Evolutionary conservation across 30 jellyfish, hydroid and myxozoan genomes (phyloP).

Genomic region (Hydractinia echinata): DNA sequence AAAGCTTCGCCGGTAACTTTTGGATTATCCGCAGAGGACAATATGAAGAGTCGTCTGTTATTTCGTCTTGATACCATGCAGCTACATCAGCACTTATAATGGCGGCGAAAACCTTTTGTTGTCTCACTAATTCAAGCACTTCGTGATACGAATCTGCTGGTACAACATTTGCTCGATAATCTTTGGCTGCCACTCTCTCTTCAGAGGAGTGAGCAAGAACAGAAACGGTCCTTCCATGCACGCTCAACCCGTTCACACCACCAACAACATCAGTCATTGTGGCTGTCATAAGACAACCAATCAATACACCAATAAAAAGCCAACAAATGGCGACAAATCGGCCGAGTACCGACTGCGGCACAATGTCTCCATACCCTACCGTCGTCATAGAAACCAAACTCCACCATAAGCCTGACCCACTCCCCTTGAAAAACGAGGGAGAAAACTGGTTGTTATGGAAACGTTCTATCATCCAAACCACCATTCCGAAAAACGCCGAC

Average conservation of each 20-base stretch:
- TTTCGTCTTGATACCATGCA: conserved; percentile 42
- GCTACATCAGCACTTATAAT: conserved; percentile 32
- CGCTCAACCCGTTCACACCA: conserved; percentile 13
- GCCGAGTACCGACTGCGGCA: conserved; percentile 21
- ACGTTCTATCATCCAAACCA: conserved; percentile 28
- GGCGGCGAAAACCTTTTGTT: conserved; percentile 30
- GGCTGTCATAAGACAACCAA: conserved; percentile 29
- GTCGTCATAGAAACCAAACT: conserved; percentile 38
- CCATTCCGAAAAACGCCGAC: conserved; percentile 16
- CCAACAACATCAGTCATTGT: conserved; percentile 26
- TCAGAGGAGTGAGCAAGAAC: conserved; percentile 34
- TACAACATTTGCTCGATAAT: not conserved
- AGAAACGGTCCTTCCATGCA: conserved; percentile 6
- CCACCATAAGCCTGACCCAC: conserved; percentile 40
- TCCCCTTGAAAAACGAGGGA: conserved; percentile 7
- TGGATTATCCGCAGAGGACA: conserved; percentile 13
- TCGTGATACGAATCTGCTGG: conserved; percentile 19
- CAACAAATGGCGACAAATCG: conserved; percentile 27
- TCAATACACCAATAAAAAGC: conserved; percentile 28
- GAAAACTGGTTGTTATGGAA: not conserved
- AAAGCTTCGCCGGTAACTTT: conserved; percentile 26
- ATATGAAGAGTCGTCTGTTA: conserved; percentile 4
- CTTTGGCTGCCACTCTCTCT: conserved; percentile 17
- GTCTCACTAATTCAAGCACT: conserved; percentile 28
- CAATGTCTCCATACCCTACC: conserved; percentile 40